These are phyloP conservation scores for Amiota mariae DNA, from an alignment of 2,888 invertebrate genomes.

Conservation along the genomic window DNA sequence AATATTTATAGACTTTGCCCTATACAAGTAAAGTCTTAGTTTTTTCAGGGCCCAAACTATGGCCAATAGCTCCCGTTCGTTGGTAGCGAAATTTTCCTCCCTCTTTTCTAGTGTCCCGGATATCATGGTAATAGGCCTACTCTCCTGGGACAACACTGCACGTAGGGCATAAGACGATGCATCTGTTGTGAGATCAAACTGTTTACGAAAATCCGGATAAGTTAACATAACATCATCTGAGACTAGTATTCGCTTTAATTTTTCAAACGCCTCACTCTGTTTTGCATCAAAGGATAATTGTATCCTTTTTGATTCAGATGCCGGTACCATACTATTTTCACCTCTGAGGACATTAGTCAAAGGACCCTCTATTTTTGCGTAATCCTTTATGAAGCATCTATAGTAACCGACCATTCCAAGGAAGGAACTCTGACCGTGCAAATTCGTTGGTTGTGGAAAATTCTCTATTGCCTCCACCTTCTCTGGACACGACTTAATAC, in stretches of 20 bases:
- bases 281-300: neutral
- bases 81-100: constrained; percentile 28
- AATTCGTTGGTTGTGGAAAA: neutral
- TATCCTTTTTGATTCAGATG: neutral
- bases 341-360: neutral
- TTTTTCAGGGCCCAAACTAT: constrained; percentile 30
- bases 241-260: neutral
- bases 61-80: constrained; percentile 33
- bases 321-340: neutral
- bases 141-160: constrained; percentile 21
- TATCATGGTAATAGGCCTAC: constrained; percentile 31
- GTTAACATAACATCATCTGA: constrained; percentile 15
- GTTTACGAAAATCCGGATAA: neutral
- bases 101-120: constrained; percentile 22
- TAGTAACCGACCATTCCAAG: neutral
- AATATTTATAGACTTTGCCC: constrained; percentile 27
- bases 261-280: constrained; percentile 3
- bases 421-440: neutral
- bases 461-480: constrained; percentile 9
- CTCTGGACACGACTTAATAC: constrained; percentile 7
- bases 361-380: neutral
- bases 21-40: constrained; percentile 28
- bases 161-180: constrained; percentile 6
- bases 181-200: constrained; percentile 21
- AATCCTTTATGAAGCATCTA: constrained; percentile 9